Conservation (phyloP, 92 coral and sea anemone species). For the Zoanthus solanderi region DNA sequence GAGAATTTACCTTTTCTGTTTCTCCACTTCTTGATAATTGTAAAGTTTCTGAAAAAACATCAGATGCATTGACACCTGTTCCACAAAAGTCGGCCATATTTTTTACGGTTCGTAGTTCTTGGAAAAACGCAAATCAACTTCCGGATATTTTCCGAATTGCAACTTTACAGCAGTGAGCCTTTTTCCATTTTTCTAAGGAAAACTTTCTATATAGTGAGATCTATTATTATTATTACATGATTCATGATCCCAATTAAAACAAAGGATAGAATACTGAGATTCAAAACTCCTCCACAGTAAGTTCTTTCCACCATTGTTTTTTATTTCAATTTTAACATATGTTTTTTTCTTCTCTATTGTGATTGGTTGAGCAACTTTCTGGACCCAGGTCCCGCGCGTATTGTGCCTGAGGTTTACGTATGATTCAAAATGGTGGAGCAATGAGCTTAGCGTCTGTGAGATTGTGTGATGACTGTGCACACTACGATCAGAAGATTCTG, state of each 20-base stretch:
- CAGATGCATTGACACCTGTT: neutral
- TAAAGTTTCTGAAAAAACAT: neutral
- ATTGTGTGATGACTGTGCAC: neutral
- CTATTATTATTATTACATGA: neutral
- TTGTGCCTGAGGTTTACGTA: neutral
- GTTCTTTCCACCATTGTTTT: slow-evolving; percentile 22
- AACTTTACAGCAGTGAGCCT: neutral
- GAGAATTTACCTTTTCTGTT: neutral
- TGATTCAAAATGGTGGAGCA: slow-evolving; percentile 24
- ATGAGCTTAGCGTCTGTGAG: neutral
- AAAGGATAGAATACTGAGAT: neutral
- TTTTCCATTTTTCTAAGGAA: neutral
- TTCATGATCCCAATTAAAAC: neutral
- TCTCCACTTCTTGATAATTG: neutral
- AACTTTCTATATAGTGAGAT: neutral
- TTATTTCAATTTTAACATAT: neutral
- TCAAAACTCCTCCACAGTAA: neutral
- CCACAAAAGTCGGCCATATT: slow-evolving; percentile 22
- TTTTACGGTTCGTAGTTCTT: neutral
- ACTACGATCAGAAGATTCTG: neutral
- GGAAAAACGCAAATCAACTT: neutral
- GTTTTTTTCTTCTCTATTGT: slow-evolving; percentile 14
- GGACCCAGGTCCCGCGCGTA: neutral
- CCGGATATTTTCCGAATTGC: neutral
- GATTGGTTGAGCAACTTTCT: slow-evolving; percentile 14